Evolutionary conservation across 2,797 vertebrate species (phyloP).

Genomic region (Fistularia commersonii): DNA sequence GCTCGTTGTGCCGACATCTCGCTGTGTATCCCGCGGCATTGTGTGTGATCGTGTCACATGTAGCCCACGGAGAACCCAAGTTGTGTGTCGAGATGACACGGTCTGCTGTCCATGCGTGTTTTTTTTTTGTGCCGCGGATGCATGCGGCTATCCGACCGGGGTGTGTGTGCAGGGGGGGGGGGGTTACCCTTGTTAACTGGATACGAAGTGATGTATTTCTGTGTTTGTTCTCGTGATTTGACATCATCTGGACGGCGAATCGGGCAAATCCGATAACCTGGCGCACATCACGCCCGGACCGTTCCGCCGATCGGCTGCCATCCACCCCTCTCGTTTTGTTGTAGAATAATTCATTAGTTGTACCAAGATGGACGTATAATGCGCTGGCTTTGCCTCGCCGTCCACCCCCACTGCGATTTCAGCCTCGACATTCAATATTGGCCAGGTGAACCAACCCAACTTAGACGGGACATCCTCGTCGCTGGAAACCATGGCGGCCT

Average conservation of each 20-base stretch:
- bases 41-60: constrained; percentile 63
- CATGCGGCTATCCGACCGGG: not conserved
- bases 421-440: constrained; percentile 37
- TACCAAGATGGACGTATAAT: constrained; percentile 50
- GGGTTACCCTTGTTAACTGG: constrained; percentile 5
- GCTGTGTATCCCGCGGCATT: constrained; percentile 53
- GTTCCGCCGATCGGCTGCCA: constrained; percentile 38
- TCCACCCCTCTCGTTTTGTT: constrained; percentile 19
- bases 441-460: constrained; percentile 60
- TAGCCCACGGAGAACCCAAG: constrained; percentile 47
- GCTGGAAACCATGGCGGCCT: constrained; percentile 64
- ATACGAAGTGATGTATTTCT: constrained; percentile 34
- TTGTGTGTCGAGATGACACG: constrained; percentile 64
- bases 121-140: not conserved
- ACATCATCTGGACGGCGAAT: constrained; percentile 34
- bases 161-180: too few species aligned
- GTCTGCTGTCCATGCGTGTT: not conserved
- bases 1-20: constrained; percentile 39
- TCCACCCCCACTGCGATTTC: constrained; percentile 6
- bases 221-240: constrained; percentile 18
- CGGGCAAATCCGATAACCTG: constrained; percentile 46
- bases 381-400: constrained; percentile 33
- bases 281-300: constrained; percentile 44
- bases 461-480: constrained; percentile 70
- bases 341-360: constrained; percentile 54